These are phyloP conservation scores for Steatocranus sp. DNA, from an alignment of 2,797 vertebrate species.

Conservation along the genomic window DNA sequence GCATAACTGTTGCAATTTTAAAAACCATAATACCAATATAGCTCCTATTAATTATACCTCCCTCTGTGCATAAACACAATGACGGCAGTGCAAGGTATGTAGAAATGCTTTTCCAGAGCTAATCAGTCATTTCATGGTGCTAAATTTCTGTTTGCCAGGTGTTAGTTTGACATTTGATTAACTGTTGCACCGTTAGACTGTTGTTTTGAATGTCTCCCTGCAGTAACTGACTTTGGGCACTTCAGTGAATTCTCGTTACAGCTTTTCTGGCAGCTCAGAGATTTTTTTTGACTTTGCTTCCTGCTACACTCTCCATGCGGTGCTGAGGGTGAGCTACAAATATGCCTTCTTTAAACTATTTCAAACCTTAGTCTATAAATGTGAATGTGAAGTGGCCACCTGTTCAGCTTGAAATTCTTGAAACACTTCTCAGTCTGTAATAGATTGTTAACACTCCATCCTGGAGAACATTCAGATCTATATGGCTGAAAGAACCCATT, in stretches of 20 bases:
- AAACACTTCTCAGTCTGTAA: background rate
- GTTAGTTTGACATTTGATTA: background rate
- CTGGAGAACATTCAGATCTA: background rate
- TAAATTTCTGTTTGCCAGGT: background rate
- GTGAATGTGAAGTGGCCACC: background rate
- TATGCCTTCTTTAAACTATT: background rate
- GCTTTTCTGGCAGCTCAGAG: background rate
- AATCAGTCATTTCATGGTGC: background rate
- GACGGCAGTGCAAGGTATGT: background rate
- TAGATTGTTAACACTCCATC: slow-evolving; percentile 1
- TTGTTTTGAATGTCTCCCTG: background rate
- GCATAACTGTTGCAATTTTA: background rate
- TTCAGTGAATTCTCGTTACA: background rate
- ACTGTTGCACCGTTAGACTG: background rate
- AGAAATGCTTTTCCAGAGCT: background rate
- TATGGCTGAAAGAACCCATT: background rate
- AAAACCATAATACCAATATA: background rate
- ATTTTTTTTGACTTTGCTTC: background rate
- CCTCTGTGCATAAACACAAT: background rate
- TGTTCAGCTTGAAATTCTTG: slow-evolving; percentile 19
- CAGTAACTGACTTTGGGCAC: background rate
- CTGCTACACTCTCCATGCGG: background rate
- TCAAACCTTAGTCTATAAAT: background rate
- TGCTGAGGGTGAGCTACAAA: background rate
- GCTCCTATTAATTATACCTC: background rate